Percentiles rank a stretch among this genome's conserved stretches.
Evolutionary conservation across 2,797 vertebrate genomes (phyloP).

Genomic region (Manis pentadactyla): DNA sequence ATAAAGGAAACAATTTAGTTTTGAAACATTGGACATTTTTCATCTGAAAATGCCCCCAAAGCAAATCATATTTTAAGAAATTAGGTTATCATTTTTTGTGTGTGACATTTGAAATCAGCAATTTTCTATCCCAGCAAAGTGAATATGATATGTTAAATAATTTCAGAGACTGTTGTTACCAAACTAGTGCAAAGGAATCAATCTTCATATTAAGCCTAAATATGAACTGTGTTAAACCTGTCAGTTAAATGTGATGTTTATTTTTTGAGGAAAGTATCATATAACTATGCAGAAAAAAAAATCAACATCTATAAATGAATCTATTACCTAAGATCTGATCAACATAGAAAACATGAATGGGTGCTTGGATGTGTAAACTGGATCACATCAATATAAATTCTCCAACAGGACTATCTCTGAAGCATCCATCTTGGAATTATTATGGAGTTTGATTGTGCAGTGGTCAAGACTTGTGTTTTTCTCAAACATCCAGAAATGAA

Average conservation of each 20-base stretch:
- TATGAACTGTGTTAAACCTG: neutral
- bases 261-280: neutral
- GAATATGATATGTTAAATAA: neutral
- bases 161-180: neutral
- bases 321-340: neutral
- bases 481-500: neutral
- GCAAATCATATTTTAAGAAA: neutral
- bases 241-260: neutral
- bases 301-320: neutral
- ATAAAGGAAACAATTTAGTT: slow-evolving; percentile 10
- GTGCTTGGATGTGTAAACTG: neutral
- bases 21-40: neutral
- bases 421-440: neutral
- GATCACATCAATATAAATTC: neutral
- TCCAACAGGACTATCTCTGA: neutral
- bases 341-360: neutral
- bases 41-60: neutral
- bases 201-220: neutral
- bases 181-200: neutral
- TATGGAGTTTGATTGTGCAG: neutral
- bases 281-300: neutral
- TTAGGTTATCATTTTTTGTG: neutral
- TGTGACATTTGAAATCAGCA: neutral
- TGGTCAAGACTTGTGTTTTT: neutral
- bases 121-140: neutral